A percentile compares a stretch with the other conserved stretches of the same genome.
Conservation (phyloP, 2,888 invertebrate species). For the Eupeodes luniger region DNA sequence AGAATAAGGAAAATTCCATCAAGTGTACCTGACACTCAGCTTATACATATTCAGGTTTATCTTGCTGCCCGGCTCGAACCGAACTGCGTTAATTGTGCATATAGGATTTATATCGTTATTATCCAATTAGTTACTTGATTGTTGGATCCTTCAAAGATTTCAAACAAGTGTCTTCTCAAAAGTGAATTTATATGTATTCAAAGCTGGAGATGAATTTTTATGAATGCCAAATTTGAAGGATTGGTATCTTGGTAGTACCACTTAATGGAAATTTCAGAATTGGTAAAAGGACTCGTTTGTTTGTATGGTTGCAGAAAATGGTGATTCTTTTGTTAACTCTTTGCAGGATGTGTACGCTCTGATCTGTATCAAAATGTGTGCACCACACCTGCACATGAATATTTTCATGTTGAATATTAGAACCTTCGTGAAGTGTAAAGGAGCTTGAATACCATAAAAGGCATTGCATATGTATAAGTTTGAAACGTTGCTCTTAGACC, state of each 20-base stretch:
- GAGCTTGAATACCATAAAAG: constrained; percentile 38
- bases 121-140: constrained; percentile 72
- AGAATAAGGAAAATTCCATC: constrained; percentile 28
- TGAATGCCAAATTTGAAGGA: constrained; percentile 42
- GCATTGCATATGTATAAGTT: constrained; percentile 8
- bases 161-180: constrained; percentile 29
- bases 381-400: constrained; percentile 37
- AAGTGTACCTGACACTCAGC: constrained; percentile 35
- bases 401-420: constrained; percentile 58
- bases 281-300: background rate
- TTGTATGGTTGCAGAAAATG: constrained; percentile 36
- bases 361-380: constrained; percentile 21
- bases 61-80: background rate
- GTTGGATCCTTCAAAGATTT: constrained; percentile 42
- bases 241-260: background rate
- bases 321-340: constrained; percentile 7
- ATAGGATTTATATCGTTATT: constrained; percentile 65
- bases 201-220: constrained; percentile 47
- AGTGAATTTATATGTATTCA: constrained; percentile 28
- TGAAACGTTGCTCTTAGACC: constrained; percentile 6
- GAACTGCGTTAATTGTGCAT: constrained; percentile 45
- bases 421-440: constrained; percentile 3
- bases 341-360: constrained; percentile 9
- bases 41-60: background rate
- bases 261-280: constrained; percentile 32